phyloP scores from a whole-genome alignment of 2,113 vertebrate species.

The Pollimyrus isidori region DNA sequence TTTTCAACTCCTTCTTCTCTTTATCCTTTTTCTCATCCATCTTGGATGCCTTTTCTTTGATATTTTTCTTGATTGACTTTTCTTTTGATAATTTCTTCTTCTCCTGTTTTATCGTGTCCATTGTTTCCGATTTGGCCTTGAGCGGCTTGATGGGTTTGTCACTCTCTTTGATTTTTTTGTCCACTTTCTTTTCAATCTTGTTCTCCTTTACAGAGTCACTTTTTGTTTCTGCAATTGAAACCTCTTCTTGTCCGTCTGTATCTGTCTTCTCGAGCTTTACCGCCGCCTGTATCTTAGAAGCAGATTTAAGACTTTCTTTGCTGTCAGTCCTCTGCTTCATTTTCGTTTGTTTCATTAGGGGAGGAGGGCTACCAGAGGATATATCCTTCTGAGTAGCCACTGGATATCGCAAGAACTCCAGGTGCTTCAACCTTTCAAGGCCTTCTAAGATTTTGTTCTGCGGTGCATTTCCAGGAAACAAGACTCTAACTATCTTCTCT shows the following conservation, averaged over 20 bases:
- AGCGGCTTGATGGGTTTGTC: conserved; percentile 70
- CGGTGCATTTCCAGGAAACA: conserved; percentile 96
- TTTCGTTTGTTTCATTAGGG: conserved; percentile 83
- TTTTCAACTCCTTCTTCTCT: conserved; percentile 87
- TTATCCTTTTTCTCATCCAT: conserved; percentile 90
- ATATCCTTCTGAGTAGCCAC: conserved; percentile 91
- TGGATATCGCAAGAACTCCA: conserved; percentile 90
- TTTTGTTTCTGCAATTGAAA: conserved; percentile 61
- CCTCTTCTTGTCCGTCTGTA: conserved; percentile 64
- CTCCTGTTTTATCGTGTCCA: conserved; percentile 67
- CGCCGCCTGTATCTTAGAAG: conserved; percentile 65
- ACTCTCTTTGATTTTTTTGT: conserved; percentile 72
- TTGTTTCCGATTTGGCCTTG: conserved; percentile 68
- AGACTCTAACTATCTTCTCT: conserved; percentile 91
- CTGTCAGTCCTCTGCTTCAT: conserved; percentile 89
- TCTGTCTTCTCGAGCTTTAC: conserved; percentile 77
- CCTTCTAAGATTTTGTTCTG: conserved; percentile 98
- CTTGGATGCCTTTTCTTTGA: conserved; percentile 76
- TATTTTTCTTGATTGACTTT: conserved; percentile 75
- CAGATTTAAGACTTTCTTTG: conserved; percentile 90
- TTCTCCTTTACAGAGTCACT: conserved; percentile 71
- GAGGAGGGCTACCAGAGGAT: conserved; percentile 67
- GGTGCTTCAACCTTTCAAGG: conserved; percentile 88
- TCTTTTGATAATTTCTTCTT: conserved; percentile 85
- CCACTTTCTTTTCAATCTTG: conserved; percentile 72